Base-by-base conservation (phyloP, 2,888 invertebrate species). In the Acrobasis consociella region DNA sequence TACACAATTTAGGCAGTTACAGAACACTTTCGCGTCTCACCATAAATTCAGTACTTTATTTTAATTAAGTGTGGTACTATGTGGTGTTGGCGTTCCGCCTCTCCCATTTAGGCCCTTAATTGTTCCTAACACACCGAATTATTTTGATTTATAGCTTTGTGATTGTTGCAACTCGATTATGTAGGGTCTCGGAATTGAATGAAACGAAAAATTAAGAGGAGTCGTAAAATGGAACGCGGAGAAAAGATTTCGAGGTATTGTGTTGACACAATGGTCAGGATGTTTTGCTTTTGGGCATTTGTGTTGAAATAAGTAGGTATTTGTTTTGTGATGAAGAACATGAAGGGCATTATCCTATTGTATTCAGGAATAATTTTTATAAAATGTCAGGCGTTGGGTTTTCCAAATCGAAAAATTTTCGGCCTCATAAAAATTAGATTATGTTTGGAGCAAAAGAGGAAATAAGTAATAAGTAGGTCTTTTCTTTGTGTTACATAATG, bases 61-160 rank as follows among this genome's bases (percentile, higher is more conserved):
- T 70, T 72, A 80, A 78, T 70, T 74, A 69, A 71, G 70, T 69
- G 70, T 67, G 66, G 63, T 71, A 68, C 66, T 62, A 69, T 69
- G 67, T 63, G 67, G 66, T 65, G 68, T 69, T 65, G 67, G 52
- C 60, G 68, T 63, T 67, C 74, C 83, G 84, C 83, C 80, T 77
- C 77, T 72, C 74, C 78, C 80, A 80, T 87, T 87, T 82, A 77
- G 77, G 67, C 73, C 75, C 82, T 81, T 88, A 89, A 89, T 90
- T 90, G 89, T 87, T 88, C 81, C 78, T 74, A 86, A 80, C 82
- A 78, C 84, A 83, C 80, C 82, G 81, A 86, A 89, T 91, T 88
- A 90, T 90, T 91, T 91, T 92, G 92, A 92, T 92, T 92, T 91
- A 91, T 91, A 69, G 85, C 85, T 83, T 88, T 87, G 84, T 89